Conservation (phyloP, 2,113 vertebrate genomes). For the human (Homo sapiens) region GRCh38 chr6:16851501-16852000, state of each 20-base stretch:
- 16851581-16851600: neutral
- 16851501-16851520: conserved; percentile 55
- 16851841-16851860: neutral
- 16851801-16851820: neutral
- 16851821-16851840: neutral
- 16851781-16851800: neutral
- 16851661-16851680: neutral
- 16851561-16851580: neutral
- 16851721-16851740: neutral
- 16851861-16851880: neutral
- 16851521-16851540: conserved; percentile 9
- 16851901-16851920: neutral
- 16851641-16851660: neutral
- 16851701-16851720: neutral
- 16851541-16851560: neutral
- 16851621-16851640: neutral
- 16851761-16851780: neutral
- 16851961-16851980: neutral
- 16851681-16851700: neutral
- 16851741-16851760: neutral
- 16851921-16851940: neutral
- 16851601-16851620: neutral
- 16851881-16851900: neutral
- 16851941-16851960: neutral
- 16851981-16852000: neutral